These are phyloP conservation scores for Geotrypetes seraphini DNA, from an alignment of 2,797 vertebrate genomes.

Conservation along the genomic window DNA sequence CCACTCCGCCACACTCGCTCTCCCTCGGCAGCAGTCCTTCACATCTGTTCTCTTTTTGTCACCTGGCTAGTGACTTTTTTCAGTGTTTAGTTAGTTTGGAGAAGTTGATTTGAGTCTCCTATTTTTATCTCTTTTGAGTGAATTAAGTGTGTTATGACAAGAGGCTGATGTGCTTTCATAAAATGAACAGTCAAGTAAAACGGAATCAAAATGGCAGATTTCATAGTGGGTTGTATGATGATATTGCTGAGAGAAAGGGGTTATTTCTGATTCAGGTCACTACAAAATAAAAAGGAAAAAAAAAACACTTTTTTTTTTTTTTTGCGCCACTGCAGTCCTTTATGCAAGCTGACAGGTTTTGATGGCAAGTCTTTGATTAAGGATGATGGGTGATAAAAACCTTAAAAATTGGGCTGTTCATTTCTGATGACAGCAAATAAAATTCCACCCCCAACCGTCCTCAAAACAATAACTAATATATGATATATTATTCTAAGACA, in stretches of 20 bases:
- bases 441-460: background rate
- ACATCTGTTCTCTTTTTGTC: too few species aligned
- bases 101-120: too few species aligned
- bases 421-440: conserved; percentile 38
- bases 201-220: background rate
- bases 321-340: conserved; percentile 12
- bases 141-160: too few species aligned
- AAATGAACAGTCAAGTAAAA: accelerated
- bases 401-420: conserved; percentile 39
- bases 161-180: background rate
- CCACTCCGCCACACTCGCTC: too few species aligned
- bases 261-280: conserved; percentile 4
- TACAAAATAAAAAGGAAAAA: background rate
- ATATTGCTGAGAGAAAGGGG: conserved; percentile 7
- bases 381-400: conserved; percentile 48
- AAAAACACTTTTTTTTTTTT: conserved; percentile 2
- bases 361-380: conserved; percentile 38
- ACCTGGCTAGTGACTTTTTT: too few species aligned
- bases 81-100: too few species aligned
- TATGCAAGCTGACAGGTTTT: conserved; percentile 29
- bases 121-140: too few species aligned
- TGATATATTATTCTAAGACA: conserved; percentile 32
- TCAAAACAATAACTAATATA: background rate
- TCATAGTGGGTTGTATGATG: conserved; percentile 1
- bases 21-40: too few species aligned